Base-by-base conservation (phyloP, 2,797 vertebrate species). In the Cetoscarus ocellatus region DNA sequence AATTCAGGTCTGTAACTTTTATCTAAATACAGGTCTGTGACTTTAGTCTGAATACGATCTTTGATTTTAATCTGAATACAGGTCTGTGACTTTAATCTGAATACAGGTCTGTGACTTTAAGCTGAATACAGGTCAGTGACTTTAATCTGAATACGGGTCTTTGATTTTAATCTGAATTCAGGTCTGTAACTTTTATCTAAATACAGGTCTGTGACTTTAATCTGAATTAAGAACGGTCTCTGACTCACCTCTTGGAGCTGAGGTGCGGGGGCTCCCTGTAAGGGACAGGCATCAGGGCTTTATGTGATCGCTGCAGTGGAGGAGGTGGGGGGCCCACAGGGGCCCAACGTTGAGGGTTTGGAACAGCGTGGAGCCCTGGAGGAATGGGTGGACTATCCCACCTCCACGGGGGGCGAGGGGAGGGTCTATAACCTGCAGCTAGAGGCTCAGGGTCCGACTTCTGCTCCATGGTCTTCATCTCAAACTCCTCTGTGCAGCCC, bases 401-500 rank as follows among this genome's bases (percentile, higher is more conserved):
- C 61, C 96, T 94, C 96, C 96, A 97, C 1, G 89, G 82, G n/a
- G 93, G 93, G 43, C 96, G 94, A 67, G 95, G 95, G 0, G 95
- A 94, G 45, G 95, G 92, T 47, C 95, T 91, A 84, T 95, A 94
- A 19, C 94, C 94, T 0, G 91, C 87, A 0, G 93, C 86, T 80
- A 94, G 42, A 48, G 92, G 95, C 76, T 97, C 96, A 0, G 92
- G 77, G 61, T 97, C 97, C 0, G 86, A 73, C 86, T 96, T 96
- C 83, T 95, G 92, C 81, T 97, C 97, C 84, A 95, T 92, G 52
- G 93, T 93, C 90, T 93, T 96, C 94, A 96, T 95, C 86, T 96
- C 95, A 56, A 95, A 95, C 82, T 97, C 95, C 85, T 97, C 96
- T 0, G 95, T 96, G 94, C 96, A 97, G 62, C 97, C 97, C 93